phyloP scores from a whole-genome alignment of 1,140 invertebrate species.

The Vanessa atalanta region DNA sequence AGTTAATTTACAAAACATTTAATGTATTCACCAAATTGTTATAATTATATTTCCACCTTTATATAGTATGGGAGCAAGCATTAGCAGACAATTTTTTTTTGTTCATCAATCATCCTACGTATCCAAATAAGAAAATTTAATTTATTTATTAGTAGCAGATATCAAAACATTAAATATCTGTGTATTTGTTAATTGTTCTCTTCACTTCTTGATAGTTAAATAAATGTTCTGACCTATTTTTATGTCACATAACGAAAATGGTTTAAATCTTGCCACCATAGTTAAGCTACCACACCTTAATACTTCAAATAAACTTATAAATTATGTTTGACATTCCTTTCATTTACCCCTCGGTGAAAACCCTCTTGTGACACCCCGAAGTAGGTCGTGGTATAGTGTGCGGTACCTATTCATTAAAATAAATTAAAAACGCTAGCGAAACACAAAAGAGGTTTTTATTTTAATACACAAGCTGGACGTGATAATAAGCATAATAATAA shows the following conservation, averaged over 20 bases:
- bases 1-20: not conserved
- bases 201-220: no score
- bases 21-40: no score
- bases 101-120: not conserved
- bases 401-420: constrained; percentile 11
- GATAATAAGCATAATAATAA: not conserved
- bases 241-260: not conserved
- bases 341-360: constrained; percentile 10
- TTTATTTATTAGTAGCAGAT: no score
- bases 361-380: constrained; percentile 8
- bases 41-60: no score
- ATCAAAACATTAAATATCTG: no score
- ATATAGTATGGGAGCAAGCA: no score
- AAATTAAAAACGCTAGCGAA: constrained; percentile 17
- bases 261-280: not conserved
- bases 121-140: no score
- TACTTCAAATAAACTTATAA: not conserved
- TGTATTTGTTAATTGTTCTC: no score
- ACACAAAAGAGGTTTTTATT: not conserved
- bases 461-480: not conserved
- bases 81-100: no score
- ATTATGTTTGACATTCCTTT: constrained; percentile 7
- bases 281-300: not conserved
- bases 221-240: not conserved
- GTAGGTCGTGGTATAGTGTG: constrained; percentile 11